phyloP scores from a whole-genome alignment of 2,888 invertebrate genomes.

The Lymantria dispar region DNA sequence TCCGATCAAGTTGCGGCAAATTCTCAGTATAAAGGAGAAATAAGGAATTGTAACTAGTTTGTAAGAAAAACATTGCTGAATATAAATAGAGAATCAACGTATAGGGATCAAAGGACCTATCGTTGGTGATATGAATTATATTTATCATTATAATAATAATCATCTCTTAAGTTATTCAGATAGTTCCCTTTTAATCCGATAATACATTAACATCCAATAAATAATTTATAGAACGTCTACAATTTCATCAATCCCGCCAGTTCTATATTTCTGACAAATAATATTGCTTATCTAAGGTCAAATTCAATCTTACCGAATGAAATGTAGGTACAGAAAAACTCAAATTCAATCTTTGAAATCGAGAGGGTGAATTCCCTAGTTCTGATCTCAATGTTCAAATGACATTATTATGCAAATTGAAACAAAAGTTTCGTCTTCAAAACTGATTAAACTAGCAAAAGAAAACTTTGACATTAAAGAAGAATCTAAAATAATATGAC shows the following conservation, averaged over 20 bases:
- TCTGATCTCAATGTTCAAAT: constrained; percentile 25
- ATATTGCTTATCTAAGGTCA: neutral
- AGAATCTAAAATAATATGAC: constrained; percentile 12
- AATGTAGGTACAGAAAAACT: neutral
- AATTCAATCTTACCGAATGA: neutral
- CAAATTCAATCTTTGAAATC: constrained; percentile 18
- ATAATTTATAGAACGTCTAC: neutral
- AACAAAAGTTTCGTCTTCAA: constrained; percentile 21
- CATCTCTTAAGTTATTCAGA: neutral
- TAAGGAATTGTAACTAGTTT: neutral
- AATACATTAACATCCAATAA: neutral
- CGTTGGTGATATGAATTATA: neutral
- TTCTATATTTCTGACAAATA: neutral
- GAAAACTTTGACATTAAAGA: constrained; percentile 17
- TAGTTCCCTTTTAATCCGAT: neutral
- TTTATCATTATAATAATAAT: neutral
- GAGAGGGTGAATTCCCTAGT: constrained; percentile 10
- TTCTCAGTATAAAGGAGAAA: neutral
- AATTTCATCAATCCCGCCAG: neutral
- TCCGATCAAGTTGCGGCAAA: neutral
- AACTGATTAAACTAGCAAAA: constrained; percentile 25
- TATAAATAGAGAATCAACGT: neutral
- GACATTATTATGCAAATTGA: constrained; percentile 30
- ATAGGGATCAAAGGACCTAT: neutral
- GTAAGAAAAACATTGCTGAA: neutral